Evolutionary conservation across 2,113 vertebrate genomes (phyloP), one percentile per base, ranked within the genome.

Genomic region (Aptenodytes forsteri): DNA sequence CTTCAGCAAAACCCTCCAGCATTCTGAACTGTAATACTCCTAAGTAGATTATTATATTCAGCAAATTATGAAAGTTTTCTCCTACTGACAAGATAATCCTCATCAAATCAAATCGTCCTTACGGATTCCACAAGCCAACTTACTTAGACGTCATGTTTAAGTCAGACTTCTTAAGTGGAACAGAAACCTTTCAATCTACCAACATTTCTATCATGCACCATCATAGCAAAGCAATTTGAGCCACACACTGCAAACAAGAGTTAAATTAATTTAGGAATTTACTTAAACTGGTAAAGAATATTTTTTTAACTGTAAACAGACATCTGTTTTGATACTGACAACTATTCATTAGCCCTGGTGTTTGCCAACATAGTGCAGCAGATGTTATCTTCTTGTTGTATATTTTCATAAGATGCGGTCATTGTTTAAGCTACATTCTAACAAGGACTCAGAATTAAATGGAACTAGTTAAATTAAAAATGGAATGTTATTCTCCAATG

Each of bases 361-460:
- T 66, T 88, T 86, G 75, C 95, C 94, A 83, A 50, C 83, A 54
- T 2, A 94, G 92, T 58, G 19, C 44, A 95, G 75, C 95, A 97
- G 96, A 97, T 95, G 97, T 97, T 96, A 93, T 92, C 95, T 95
- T 94, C 88, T 86, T 95, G 40, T 97, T 85, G 76, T 67, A 36
- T 97, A 44, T 93, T 91, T 96, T 90, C 75, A 49, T 81, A 91
- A 73, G 95, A 97, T 92, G 89, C 1, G 81, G 95, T 92, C 96
- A 96, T 96, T 96, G 91, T 95, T 95, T 90, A 89, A 93, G 27
- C 89, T 91, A 91, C 92, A 69, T 90, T 94, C 65, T 95, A 96
- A 97, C 80, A 87, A 86, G 26, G 47, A 89, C 71, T 85, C 92
- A 70, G 56, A 92, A 96, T 93, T 90, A 95, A 97, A 97, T 49